Percentiles rank a stretch among this genome's conserved stretches.
phyloP scores from a whole-genome alignment of 2,888 invertebrate genomes.

The Pristionchus arcanus region DNA sequence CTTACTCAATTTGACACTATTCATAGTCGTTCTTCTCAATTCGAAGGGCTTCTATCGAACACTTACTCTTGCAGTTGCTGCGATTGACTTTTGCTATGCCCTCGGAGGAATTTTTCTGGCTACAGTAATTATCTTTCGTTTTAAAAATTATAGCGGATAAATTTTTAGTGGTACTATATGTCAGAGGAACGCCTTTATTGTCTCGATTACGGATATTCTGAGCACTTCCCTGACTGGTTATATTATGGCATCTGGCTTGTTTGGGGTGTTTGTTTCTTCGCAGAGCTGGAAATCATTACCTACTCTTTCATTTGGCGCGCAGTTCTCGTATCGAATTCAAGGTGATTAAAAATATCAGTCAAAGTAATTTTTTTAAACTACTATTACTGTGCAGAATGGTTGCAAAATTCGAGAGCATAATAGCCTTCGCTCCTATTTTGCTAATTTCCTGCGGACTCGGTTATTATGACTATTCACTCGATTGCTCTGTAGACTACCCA shows the following conservation, averaged over 20 bases:
- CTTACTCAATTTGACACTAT: background rate
- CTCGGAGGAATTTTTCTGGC: background rate
- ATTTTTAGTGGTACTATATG: background rate
- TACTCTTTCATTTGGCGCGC: conserved; percentile 4
- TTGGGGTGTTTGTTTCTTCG: background rate
- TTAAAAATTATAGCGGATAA: background rate
- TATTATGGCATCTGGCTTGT: background rate
- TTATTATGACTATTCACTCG: background rate
- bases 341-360: background rate
- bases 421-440: background rate
- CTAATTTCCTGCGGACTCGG: background rate
- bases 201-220: background rate
- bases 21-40: background rate
- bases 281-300: background rate
- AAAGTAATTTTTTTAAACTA: background rate
- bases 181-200: background rate
- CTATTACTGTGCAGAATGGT: background rate
- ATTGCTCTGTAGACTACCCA: background rate
- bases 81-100: conserved; percentile 4
- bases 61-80: background rate
- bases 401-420: background rate
- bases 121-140: background rate
- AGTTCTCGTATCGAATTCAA: background rate
- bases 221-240: background rate
- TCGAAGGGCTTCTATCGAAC: background rate